Evolutionary conservation across 2,797 vertebrate species (phyloP).

Genomic region (Linurgus olivaceus): DNA sequence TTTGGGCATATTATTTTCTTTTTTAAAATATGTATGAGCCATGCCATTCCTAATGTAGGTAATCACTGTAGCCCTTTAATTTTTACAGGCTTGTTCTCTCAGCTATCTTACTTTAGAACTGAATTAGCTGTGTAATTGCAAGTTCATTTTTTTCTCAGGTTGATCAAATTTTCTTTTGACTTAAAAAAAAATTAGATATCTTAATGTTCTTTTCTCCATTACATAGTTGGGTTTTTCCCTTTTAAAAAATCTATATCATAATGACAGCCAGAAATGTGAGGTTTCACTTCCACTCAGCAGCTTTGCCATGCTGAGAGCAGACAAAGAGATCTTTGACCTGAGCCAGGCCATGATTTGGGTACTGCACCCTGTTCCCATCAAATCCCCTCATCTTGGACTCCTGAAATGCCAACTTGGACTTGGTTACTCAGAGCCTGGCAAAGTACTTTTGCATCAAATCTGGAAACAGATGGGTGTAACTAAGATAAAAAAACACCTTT

Average conservation of each 20-base stretch:
- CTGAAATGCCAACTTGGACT: background rate
- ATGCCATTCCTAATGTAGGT: background rate
- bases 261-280: background rate
- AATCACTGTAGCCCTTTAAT: background rate
- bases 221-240: rapidly evolving
- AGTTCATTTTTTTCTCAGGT: background rate
- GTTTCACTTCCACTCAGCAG: background rate
- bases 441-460: background rate
- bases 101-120: background rate
- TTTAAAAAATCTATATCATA: background rate
- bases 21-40: background rate
- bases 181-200: background rate
- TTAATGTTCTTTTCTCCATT: background rate
- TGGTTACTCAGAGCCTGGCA: background rate
- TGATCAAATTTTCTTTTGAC: background rate
- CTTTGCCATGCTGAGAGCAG: background rate
- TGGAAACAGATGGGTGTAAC: background rate
- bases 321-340: background rate
- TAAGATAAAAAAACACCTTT: background rate
- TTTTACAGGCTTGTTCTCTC: background rate
- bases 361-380: background rate
- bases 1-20: background rate
- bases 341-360: background rate
- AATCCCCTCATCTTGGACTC: background rate
- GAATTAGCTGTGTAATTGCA: background rate